Evolutionary conservation across 2,113 vertebrate species (phyloP).

Genomic region (Marcusenius ussheri): DNA sequence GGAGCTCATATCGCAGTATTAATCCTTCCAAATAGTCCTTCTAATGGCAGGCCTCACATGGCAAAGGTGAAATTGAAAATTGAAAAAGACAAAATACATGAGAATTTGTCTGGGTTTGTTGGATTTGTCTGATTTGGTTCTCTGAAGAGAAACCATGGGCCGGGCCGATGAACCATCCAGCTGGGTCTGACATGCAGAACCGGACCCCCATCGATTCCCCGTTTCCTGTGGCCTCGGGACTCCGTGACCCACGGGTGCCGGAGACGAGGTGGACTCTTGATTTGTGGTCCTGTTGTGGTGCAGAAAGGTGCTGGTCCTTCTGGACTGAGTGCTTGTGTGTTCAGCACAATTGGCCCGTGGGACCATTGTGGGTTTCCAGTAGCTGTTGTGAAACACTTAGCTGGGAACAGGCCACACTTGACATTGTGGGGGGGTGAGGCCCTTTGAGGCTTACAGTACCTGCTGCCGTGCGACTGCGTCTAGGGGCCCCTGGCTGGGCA

Average conservation of each 20-base stretch:
- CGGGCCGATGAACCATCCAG: neutral
- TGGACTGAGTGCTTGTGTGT: neutral
- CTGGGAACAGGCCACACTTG: neutral
- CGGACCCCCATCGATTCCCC: neutral
- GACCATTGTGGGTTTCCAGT: neutral
- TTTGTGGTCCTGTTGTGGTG: neutral
- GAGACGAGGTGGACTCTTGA: neutral
- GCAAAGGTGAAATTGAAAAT: neutral
- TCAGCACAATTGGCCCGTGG: neutral
- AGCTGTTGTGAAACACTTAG: neutral
- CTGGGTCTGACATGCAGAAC: neutral
- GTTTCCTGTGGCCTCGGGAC: neutral
- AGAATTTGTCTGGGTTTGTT: neutral
- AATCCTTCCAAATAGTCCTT: neutral
- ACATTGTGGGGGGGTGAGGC: neutral
- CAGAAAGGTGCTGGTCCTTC: neutral
- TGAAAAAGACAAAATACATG: neutral
- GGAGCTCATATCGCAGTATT: neutral
- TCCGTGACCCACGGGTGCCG: neutral
- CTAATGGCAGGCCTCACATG: neutral
- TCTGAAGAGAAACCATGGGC: neutral
- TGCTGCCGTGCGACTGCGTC: constrained; percentile 44
- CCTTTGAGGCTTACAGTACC: constrained; percentile 33
- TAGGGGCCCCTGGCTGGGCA: constrained; percentile 56
- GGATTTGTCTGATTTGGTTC: neutral